Evolutionary conservation across 2,797 vertebrate genomes (phyloP), one percentile per base, ranked within the genome.

Genomic region (Emydoidea blandingii): DNA sequence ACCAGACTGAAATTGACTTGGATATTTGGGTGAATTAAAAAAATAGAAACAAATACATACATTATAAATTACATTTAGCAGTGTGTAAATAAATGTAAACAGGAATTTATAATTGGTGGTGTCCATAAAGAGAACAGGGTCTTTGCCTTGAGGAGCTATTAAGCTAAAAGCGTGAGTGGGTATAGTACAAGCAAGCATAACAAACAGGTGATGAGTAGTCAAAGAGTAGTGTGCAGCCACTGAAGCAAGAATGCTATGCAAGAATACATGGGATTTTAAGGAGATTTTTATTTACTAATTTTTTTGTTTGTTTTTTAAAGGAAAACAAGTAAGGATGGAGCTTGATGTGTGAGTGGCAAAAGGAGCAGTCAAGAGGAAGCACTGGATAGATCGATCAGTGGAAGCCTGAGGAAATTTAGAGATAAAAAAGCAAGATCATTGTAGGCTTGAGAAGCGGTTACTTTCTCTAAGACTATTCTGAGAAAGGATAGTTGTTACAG

Each of bases 371-470:
- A 86, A 95, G 89, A 59, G 11, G 57, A 65, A 65, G 34, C 4
- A 5, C n/a, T 65, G 62, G 62, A 93, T 88, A 95, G 89, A 91
- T 53, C 96, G 89, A 97, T 96, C 91, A 93, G 88, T 96, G 86
- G 74, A 29, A 95, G 54, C 85, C 91, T 90, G 59, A 89, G 91
- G 92, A 92, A 81, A 49, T 91, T 62, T 2, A 89, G 94, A 90
- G 93, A 91, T 89, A 95, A 92, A 65, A 59, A 65, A n/a, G 34
- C 62, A n/a, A n/a, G 62, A 65, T 65, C 15, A 65, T 68, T 91
- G 91, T 95, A 95, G 79, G 91, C 85, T 96, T 93, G 93, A 96
- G 94, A 95, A 89, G 95, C 95, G 94, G 92, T 94, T 65, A 85
- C 80, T 83, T 68, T 92, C 84, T 92, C 96, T 84, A 90, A 65